Percentiles rank a stretch among this genome's conserved stretches.
These are phyloP conservation scores for Philereme vetulata DNA, from an alignment of 2,888 invertebrate genomes.

Conservation along the genomic window DNA sequence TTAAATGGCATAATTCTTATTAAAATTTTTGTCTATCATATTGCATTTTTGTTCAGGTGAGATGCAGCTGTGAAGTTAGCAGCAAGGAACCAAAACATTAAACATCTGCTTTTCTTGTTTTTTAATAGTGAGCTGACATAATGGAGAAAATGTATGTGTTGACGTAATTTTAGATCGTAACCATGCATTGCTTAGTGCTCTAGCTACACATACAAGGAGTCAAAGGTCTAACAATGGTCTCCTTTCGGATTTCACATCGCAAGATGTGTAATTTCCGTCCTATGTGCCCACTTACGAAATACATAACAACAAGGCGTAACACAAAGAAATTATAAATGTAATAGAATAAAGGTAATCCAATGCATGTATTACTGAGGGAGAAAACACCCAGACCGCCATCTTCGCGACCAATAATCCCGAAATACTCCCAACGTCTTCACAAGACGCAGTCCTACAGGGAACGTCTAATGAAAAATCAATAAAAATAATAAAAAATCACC, in stretches of 20 bases:
- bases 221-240: constrained; percentile 36
- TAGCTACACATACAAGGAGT: constrained; percentile 21
- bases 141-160: too few species aligned
- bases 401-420: constrained; percentile 66
- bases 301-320: constrained; percentile 5
- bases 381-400: constrained; percentile 71
- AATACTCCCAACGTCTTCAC: constrained; percentile 61
- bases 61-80: too few species aligned
- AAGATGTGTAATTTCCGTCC: constrained; percentile 27
- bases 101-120: too few species aligned
- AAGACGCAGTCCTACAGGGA: constrained; percentile 45
- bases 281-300: constrained; percentile 30
- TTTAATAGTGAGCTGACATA: too few species aligned
- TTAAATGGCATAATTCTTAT: too few species aligned
- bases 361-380: constrained; percentile 36
- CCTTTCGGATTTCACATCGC: constrained; percentile 34
- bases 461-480: constrained; percentile 42
- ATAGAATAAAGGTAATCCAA: constrained; percentile 23
- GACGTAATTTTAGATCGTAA: not conserved
- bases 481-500: constrained; percentile 79
- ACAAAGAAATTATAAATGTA: constrained; percentile 16
- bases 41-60: too few species aligned
- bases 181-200: not conserved
- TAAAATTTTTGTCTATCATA: too few species aligned
- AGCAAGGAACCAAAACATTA: too few species aligned